phyloP scores from a whole-genome alignment of 2,888 invertebrate genomes.

The Platerodrilus igneus region DNA sequence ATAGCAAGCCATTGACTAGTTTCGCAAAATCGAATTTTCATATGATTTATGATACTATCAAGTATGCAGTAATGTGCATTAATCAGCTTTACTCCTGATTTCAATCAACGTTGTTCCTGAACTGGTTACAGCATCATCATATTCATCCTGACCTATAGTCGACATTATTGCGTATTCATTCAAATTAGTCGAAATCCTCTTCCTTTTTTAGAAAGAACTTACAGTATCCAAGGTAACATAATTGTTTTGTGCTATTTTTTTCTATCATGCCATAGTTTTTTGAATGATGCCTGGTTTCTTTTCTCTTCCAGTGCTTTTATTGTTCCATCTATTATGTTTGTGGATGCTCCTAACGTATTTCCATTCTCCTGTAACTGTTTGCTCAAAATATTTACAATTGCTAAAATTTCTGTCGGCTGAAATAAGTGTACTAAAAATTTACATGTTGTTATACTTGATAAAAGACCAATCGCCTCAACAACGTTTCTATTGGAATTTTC shows the following conservation, averaged over 20 bases:
- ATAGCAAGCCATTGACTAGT: neutral
- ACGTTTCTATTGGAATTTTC: neutral
- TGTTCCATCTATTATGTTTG: constrained; percentile 8
- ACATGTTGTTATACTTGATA: constrained; percentile 3
- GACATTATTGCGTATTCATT: constrained; percentile 4
- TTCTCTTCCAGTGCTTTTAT: constrained; percentile 5
- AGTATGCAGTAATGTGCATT: constrained; percentile 6
- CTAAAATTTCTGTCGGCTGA: neutral
- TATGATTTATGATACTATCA: constrained; percentile 4
- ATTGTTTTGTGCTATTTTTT: constrained; percentile 7
- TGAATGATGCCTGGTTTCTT: constrained; percentile 7
- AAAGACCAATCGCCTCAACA: constrained; percentile 2
- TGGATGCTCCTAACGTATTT: constrained; percentile 3
- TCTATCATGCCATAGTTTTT: constrained; percentile 3
- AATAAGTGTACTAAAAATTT: neutral
- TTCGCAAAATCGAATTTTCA: constrained; percentile 4
- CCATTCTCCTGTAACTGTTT: constrained; percentile 2
- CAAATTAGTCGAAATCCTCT: constrained; percentile 1
- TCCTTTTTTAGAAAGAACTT: constrained; percentile 3
- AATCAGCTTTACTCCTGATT: neutral
- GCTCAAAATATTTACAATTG: neutral
- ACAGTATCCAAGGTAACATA: constrained; percentile 1
- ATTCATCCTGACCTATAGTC: constrained; percentile 3
- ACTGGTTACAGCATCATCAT: constrained; percentile 1
- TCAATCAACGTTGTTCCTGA: neutral